Evolutionary conservation across 2,797 vertebrate species (phyloP).

Genomic region (Sparidentex hasta): DNA sequence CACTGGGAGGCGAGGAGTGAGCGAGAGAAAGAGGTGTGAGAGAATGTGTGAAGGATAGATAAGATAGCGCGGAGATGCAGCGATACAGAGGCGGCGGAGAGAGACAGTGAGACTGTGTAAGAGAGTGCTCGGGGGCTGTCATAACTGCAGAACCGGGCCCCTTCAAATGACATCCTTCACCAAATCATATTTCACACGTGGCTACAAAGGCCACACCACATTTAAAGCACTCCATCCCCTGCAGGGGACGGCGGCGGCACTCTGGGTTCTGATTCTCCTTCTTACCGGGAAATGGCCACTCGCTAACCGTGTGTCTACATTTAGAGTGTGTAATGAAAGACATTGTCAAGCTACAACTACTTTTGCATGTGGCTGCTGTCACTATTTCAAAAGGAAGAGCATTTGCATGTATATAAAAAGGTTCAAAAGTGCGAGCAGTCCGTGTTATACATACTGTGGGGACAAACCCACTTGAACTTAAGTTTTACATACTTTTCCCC

Average conservation of each 20-base stretch:
- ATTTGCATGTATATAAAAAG: constrained; percentile 56
- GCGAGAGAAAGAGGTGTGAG: constrained; percentile 63
- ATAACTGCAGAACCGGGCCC: constrained; percentile 72
- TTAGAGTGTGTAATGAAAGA: constrained; percentile 60
- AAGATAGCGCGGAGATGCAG: constrained; percentile 50
- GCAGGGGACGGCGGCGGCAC: constrained; percentile 50
- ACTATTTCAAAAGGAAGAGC: constrained; percentile 26
- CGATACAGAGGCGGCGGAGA: constrained; percentile 44
- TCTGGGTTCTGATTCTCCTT: constrained; percentile 52
- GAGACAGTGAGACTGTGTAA: constrained; percentile 46
- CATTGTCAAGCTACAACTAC: constrained; percentile 12
- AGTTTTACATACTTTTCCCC: constrained; percentile 6
- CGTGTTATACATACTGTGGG: not conserved
- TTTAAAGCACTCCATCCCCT: constrained; percentile 68
- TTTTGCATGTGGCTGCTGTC: constrained; percentile 8
- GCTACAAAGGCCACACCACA: constrained; percentile 71
- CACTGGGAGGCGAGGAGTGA: constrained; percentile 56
- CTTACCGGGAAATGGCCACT: constrained; percentile 51
- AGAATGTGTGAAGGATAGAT: constrained; percentile 70
- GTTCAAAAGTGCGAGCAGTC: constrained; percentile 7
- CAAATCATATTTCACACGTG: constrained; percentile 78
- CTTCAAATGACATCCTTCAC: constrained; percentile 77
- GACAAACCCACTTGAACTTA: constrained; percentile 5
- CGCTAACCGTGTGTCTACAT: constrained; percentile 41
- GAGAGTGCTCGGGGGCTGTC: constrained; percentile 69